Evolutionary conservation across 2,113 vertebrate species (phyloP), one percentile per base, ranked within the genome.

Genomic region (Peromyscus leucopus): DNA sequence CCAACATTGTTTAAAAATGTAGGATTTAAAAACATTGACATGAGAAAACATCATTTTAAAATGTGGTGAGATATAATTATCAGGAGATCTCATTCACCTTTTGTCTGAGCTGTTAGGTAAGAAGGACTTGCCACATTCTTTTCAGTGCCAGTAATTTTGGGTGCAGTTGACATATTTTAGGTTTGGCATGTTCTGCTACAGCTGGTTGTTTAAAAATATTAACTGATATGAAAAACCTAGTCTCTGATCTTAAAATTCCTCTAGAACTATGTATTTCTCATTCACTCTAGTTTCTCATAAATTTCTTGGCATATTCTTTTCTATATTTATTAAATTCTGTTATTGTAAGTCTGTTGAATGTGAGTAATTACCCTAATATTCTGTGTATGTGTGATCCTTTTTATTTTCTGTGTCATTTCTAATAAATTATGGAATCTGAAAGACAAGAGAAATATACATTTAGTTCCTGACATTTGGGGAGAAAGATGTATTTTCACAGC

Each of bases 401-500:
- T 22, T 74, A 82, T 93, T 96, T 82, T 36, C 48, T 21, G 95
- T 93, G 24, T 55, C 24, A 86, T 95, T 86, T 83, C 33, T 76
- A 42, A 71, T 69, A 76, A 4, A 90, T 94, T 85, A 91, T 95
- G 46, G 65, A 79, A 97, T 87, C 28, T 63, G 55, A 91, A 95
- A 85, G 57, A 94, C 87, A 74, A 22, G 48, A 84, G 42, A 80
- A 93, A 84, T 79, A 83, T 91, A 65, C 59, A 93, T 51, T 15
- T 2, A 97, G 59, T 74, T 48, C 48, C 11, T 92, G 74, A 51
- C 59, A 87, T 96, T 93, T 89, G 90, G 80, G 46, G 97, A 96
- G 57, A 86, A 63, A 48, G 26, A 11, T 96, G 80, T 97, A 96
- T 95, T 97, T 97, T 93, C 8, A 92, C 85, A 97, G 92, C 89